Evolutionary conservation across 2,888 invertebrate genomes (phyloP).

Genomic region (Platerodrilus igneus): DNA sequence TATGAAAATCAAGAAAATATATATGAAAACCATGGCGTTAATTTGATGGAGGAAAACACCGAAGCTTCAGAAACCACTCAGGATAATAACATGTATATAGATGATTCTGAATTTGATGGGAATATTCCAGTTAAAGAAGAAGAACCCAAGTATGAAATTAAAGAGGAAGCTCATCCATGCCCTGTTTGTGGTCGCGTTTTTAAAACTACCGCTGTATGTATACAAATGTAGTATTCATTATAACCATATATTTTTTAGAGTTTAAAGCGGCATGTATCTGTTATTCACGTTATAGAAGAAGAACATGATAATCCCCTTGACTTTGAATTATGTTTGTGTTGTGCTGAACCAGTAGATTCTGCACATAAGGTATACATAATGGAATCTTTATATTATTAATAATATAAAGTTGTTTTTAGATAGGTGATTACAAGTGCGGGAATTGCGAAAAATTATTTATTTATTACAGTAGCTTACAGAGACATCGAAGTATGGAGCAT

Average conservation of each 20-base stretch:
- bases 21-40: too few relatives aligned
- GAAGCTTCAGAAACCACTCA: too few relatives aligned
- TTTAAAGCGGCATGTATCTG: conserved; percentile 44
- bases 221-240: conserved; percentile 4
- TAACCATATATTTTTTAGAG: conserved; percentile 36
- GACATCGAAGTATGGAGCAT: conserved; percentile 67
- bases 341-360: conserved; percentile 54
- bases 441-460: conserved; percentile 71
- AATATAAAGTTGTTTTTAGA: conserved; percentile 37
- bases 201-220: conserved; percentile 40
- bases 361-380: conserved; percentile 50
- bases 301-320: conserved; percentile 41
- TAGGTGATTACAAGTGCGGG: conserved; percentile 53
- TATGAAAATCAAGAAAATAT: too few relatives aligned
- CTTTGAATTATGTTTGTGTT: conserved; percentile 53
- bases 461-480: conserved; percentile 59
- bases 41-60: too few relatives aligned
- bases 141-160: conserved; percentile 6
- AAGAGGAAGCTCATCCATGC: conserved; percentile 32
- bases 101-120: conserved; percentile 17
- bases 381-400: conserved; percentile 4
- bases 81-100: conserved; percentile 21
- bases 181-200: conserved; percentile 38
- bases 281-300: conserved; percentile 33
- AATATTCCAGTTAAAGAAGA: conserved; percentile 17